Evolutionary conservation across 2,888 invertebrate species (phyloP), one percentile per base, ranked within the genome.

Genomic region (Dermolepida albohirtum): DNA sequence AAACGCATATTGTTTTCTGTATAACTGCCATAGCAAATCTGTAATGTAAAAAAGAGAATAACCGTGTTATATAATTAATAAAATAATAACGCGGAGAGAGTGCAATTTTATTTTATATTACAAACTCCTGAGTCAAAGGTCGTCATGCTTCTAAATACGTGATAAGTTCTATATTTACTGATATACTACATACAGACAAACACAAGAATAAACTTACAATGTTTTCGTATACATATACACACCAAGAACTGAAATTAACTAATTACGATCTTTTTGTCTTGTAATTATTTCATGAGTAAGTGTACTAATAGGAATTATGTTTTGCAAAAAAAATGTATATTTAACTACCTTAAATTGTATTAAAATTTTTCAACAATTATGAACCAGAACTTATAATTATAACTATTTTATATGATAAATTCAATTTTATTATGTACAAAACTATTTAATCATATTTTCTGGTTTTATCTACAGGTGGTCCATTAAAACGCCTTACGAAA

Each of bases 91-190:
- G 40, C n/a, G 14, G 17, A 54, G 10, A 16, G 54, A 54, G 14
- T 54, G 16, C 54, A 54, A 54, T 54, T 54, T 54, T 39, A 40
- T 40, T 54, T 2, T 11, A 40, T 49, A 39, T 14, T 16, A 54
- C 22, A 2, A 39, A 54, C 40, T 39, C 14, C 16, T 40, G 39
- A 57, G 43, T 8, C 57, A 57, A 57, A 57, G 57, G 44, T 57
- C 39, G 27, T 43, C 57, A 40, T 16, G 17, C 7, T 17, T 11
- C 22, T 22, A 43, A 43, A 41, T 17, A 57, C 27, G 12, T 41
- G 57, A 57, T 57, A 57, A 57, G 8, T 44, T 57, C 17, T 10
- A 12, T 57, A 43, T 57, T 57, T 44, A 27, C 22, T 52, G 12
- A 34, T 57, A 27, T 49, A 49, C 22, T 22, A 10, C 10, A 34